Evolutionary conservation across 2,113 vertebrate genomes (phyloP), one percentile per base, ranked within the genome.

Genomic region (Hystrix brachyura): DNA sequence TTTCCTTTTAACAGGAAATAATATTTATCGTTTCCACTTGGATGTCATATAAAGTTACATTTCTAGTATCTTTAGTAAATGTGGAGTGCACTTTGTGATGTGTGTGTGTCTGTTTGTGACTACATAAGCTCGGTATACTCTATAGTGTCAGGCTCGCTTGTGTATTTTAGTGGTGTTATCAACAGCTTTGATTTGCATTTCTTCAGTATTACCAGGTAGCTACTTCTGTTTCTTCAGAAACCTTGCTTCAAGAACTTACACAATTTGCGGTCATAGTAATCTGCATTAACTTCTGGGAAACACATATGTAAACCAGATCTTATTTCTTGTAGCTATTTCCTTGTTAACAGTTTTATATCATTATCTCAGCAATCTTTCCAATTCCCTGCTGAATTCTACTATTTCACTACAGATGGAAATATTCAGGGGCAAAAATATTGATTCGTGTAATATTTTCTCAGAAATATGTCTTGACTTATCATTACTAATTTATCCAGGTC

Each of bases 201-300:
- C 43, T 97, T 96, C 81, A 94, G 65, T 87, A 90, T 65, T 97
- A 81, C 29, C 86, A 74, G 18, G 32, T 94, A 90, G 93, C 53
- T 94, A 69, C 53, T 95, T 97, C 23, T 91, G 67, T 72, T 97
- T 94, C 48, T 91, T 74, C 76, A 93, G 89, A 83, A 92, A 93
- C 48, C 51, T 94, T 95, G 57, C 84, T 90, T 94, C 57, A 96
- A 95, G 90, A 94, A 69, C 78, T 93, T 59, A 38, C 17, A 17
- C 38, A 46, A 38, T 14, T 59, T 48, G 29, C 12, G 94, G 53
- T 95, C 69, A 95, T 34, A 91, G 89, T 97, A 60, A 96, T 97
- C 94, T 97, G 87, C 86, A 93, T 97, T 98, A 97, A 94, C 93
- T 98, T 96, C 97, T 94, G 51, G 95, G 92, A 97, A 97, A 79